Conservation (phyloP, 2,113 vertebrate genomes). For the Rhea pennata region DNA sequence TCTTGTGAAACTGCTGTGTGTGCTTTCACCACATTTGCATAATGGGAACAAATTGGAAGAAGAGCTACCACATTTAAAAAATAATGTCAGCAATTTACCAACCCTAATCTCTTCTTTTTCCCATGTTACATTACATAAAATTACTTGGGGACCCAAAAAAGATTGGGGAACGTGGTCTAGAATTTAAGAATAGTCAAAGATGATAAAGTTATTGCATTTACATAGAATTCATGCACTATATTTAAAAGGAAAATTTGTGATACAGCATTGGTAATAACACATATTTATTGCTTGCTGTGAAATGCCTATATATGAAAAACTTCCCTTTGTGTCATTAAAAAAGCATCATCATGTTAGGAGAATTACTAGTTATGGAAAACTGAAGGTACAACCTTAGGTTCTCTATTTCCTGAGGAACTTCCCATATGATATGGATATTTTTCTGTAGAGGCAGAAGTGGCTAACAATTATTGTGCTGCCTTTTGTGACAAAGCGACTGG, state of each 20-base stretch:
- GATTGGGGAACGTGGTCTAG: background rate
- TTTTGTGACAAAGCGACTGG: fast-evolving
- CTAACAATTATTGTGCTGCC: background rate
- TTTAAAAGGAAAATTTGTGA: background rate
- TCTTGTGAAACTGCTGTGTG: background rate
- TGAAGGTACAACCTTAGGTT: background rate
- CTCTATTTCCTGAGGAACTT: background rate
- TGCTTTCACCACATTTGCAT: background rate
- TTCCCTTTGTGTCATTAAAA: background rate
- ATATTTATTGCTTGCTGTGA: background rate
- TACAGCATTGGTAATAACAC: background rate
- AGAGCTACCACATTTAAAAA: background rate
- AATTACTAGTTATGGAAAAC: background rate
- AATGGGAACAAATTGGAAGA: background rate
- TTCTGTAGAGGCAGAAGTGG: background rate
- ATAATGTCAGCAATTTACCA: background rate
- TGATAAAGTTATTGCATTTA: background rate
- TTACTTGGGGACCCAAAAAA: background rate
- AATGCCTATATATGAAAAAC: background rate
- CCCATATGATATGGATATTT: background rate
- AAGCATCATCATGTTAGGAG: background rate
- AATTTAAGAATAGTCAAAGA: background rate
- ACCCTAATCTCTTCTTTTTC: background rate
- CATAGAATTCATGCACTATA: background rate
- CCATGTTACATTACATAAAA: background rate